phyloP scores from a whole-genome alignment of 2,888 invertebrate genomes.

The Syrphus vitripennis region DNA sequence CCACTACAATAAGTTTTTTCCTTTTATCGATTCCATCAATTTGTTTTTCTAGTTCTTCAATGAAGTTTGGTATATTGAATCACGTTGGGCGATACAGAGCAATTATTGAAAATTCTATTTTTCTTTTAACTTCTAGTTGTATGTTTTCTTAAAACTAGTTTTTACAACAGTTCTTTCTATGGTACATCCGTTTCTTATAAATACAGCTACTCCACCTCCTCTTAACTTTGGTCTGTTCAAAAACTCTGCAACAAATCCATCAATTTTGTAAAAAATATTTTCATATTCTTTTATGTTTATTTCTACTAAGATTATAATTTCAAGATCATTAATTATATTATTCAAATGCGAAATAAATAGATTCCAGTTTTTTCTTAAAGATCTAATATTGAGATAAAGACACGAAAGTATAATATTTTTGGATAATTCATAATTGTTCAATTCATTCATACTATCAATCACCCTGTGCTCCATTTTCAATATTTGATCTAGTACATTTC shows the following conservation, averaged over 20 bases:
- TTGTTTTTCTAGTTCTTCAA: background rate
- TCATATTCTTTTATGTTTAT: conserved; percentile 1
- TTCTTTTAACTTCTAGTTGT: background rate
- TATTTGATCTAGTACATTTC: background rate
- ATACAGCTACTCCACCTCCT: background rate
- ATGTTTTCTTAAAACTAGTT: conserved; percentile 3
- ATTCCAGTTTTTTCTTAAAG: background rate
- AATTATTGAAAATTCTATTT: background rate
- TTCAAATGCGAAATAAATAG: background rate
- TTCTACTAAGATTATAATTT: background rate
- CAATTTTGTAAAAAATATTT: background rate
- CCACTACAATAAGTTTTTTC: background rate
- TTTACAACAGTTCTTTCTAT: background rate
- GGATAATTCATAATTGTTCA: background rate
- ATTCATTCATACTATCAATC: background rate
- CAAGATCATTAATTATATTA: background rate
- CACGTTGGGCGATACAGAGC: background rate
- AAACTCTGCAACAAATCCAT: background rate
- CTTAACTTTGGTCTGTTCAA: background rate
- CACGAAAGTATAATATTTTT: no score
- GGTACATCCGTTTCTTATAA: background rate
- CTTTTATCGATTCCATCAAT: background rate
- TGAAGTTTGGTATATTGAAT: background rate
- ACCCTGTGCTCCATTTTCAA: conserved; percentile 1
- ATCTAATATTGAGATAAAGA: background rate